Evolutionary conservation across 2,797 vertebrate species (phyloP), one percentile per base, ranked within the genome.

Genomic region (Fistularia tabacaria): DNA sequence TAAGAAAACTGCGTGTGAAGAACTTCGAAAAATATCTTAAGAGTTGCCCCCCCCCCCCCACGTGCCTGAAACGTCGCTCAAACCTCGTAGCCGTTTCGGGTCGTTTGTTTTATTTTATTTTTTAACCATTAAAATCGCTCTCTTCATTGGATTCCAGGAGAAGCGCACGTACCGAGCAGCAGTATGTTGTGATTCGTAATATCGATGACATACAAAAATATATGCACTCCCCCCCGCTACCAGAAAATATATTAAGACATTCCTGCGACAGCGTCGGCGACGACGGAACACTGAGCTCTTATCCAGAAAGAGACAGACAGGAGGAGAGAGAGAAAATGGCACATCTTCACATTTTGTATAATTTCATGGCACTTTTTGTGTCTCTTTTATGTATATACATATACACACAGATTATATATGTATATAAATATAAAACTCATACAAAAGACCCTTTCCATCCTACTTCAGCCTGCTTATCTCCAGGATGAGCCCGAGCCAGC

Each of bases 201-300:
- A 80, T 65, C 68, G 69, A 64, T 63, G 38, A 77, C 66, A 68
- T 69, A 58, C 63, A 74, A 74, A 70, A 42, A 42, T 10, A 77
- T 68, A 85, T 73, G 76, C 59, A 71, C 85, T 73, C 75, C 72
- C 60, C 77, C 76, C 83, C 66, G 82, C 60, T 76, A 81, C 69
- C 62, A 73, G 66, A 62, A 69, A 77, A 86, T 78, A 87, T 84
- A 87, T 89, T 91, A 90, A 91, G 88, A 91, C 87, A 74, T 87
- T 83, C 86, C 59, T 81, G n/a, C n/a, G n/a, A n/a, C n/a, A n/a
- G n/a, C n/a, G 77, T 76, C 12, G 66, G 79, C 69, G 70, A 83
- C 77, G 74, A 76, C 71, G 63, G 69, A 25, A 69, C 60, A 70
- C 62, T 38, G 45, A 51, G 57, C 60, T 72, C n/a, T n/a, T n/a